phyloP scores from a whole-genome alignment of 1,140 invertebrate species.

The Aphelinus atriplicis region DNA sequence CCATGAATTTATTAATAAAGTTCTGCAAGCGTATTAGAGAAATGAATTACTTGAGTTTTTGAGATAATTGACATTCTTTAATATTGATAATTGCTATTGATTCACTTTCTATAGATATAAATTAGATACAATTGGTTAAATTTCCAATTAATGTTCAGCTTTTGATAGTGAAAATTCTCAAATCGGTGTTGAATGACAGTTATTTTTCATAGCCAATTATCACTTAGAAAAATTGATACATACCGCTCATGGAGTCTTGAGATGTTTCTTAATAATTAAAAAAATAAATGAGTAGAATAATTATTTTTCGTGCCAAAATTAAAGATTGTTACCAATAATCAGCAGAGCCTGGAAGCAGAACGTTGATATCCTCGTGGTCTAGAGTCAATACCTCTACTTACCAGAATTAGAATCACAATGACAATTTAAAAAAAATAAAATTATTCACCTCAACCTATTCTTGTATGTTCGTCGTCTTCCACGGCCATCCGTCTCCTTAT shows the following conservation, averaged over 20 bases:
- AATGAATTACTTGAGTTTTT: no score
- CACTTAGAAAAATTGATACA: no score
- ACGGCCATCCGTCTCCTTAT: conserved; percentile 72
- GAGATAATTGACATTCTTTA: no score
- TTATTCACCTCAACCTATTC: conserved; percentile 70
- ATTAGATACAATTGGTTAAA: no score
- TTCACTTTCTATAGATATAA: no score
- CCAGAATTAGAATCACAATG: conserved; percentile 26
- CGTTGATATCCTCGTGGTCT: conserved; percentile 26
- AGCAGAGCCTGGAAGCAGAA: conserved; percentile 33
- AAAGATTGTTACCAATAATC: conserved; percentile 38
- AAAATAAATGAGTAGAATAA: conserved; percentile 14
- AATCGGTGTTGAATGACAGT: no score
- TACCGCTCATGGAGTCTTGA: not conserved
- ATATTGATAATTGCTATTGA: no score
- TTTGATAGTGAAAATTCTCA: no score
- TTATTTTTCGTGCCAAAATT: conserved; percentile 39
- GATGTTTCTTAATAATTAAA: not conserved
- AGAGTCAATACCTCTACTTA: conserved; percentile 33
- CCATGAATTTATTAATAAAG: no score
- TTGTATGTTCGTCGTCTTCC: conserved; percentile 72
- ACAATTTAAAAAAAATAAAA: not conserved
- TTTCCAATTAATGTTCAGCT: no score
- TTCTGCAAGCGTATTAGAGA: no score
- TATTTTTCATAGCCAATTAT: no score